Conservation (phyloP, 2,113 vertebrate genomes). For the Mustelus asterias region DNA sequence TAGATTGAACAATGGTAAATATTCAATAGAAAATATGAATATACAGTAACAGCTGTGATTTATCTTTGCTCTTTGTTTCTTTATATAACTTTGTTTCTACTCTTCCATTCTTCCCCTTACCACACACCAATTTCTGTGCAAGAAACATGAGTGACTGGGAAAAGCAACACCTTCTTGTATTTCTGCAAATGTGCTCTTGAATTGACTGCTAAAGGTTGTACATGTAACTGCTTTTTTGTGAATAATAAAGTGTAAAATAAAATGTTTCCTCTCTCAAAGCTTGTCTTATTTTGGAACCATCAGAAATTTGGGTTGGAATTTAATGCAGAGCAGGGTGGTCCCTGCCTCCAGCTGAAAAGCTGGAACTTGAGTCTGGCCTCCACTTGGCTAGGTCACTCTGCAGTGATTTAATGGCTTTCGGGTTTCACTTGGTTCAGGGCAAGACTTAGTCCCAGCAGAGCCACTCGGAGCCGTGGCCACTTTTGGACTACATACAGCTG, state of each 20-base stretch:
- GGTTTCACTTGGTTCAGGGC: no score
- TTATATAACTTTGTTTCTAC: not conserved
- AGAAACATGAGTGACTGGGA: not conserved
- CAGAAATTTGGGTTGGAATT: not conserved
- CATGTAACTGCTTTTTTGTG: not conserved
- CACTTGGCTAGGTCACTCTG: not conserved
- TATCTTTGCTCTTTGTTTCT: not conserved
- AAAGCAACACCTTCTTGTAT: not conserved
- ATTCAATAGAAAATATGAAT: not conserved
- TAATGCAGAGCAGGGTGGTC: not conserved
- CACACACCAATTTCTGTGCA: not conserved
- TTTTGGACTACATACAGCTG: not conserved
- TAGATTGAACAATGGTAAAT: not conserved
- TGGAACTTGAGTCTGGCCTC: not conserved
- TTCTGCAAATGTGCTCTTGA: not conserved
- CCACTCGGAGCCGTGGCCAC: not conserved
- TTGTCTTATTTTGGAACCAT: not conserved
- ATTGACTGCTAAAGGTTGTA: not conserved
- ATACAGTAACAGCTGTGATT: not conserved
- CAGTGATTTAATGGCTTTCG: not conserved
- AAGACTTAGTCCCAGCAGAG: not conserved
- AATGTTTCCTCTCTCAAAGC: not conserved
- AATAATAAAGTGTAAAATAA: not conserved
- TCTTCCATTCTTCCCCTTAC: not conserved
- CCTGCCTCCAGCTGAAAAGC: not conserved